A percentile compares a stretch with the other conserved stretches of the same genome.
Conservation (phyloP, 2,797 vertebrate species). For the Sebastes umbrosus region DNA sequence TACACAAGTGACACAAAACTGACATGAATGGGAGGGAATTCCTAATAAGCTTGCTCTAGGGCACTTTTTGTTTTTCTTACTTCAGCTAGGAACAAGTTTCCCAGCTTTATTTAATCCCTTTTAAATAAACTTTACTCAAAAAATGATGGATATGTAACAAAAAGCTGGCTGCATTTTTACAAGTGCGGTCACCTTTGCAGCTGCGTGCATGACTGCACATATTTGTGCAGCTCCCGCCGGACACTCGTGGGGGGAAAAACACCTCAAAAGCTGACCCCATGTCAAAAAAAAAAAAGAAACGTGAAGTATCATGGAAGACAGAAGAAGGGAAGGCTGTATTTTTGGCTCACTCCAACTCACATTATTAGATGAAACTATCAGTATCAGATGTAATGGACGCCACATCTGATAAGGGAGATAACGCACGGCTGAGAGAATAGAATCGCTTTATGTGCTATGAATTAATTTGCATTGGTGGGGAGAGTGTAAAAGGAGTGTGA, state of each 20-base stretch:
- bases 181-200: constrained; percentile 41
- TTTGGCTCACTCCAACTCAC: constrained; percentile 30
- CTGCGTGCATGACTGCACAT: constrained; percentile 52
- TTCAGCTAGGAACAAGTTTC: not conserved
- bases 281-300: not conserved
- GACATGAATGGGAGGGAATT: constrained; percentile 24
- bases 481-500: constrained; percentile 43
- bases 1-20: constrained; percentile 31
- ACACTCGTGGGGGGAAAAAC: not conserved
- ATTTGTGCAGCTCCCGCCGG: constrained; percentile 35
- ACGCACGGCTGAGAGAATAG: constrained; percentile 43
- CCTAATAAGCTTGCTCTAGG: constrained; percentile 11
- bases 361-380: constrained; percentile 48
- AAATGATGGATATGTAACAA: constrained; percentile 14
- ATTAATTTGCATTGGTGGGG: constrained; percentile 67
- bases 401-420: constrained; percentile 65
- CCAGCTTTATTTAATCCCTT: constrained; percentile 7
- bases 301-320: constrained; percentile 20
- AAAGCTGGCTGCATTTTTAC: constrained; percentile 2
- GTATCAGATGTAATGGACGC: constrained; percentile 68
- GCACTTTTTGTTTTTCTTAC: not conserved
- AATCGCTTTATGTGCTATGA: constrained; percentile 62
- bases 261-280: constrained; percentile 29
- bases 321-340: constrained; percentile 14
- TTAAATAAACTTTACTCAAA: not conserved